Evolutionary conservation across 2,113 vertebrate species (phyloP), one percentile per base, ranked within the genome.

Genomic region (Alaudala cheleensis): DNA sequence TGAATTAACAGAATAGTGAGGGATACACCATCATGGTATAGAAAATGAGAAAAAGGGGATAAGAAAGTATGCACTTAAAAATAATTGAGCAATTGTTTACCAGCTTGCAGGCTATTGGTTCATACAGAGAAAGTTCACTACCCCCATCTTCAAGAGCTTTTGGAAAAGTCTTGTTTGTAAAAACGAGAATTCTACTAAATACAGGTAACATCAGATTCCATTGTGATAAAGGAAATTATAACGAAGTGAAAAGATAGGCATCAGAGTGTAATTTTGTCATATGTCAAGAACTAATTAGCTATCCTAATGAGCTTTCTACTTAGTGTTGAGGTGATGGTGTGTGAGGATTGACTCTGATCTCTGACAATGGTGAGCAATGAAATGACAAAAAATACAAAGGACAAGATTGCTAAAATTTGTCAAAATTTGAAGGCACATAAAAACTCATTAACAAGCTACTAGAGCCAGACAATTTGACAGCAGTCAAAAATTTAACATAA

Each of bases 251-350:
- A 82, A 85, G n/a, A 91, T 0, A 76, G 45, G 58, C 53, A 91
- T 69, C 58, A 61, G 54, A 84, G 28, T 29, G 31, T 29, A 76
- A 76, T 76, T 82, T 53, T 60, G 57, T 92, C 76, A 45, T 34
- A 87, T 73, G 62, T 94, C 79, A 92, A 90, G 74, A 94, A 85
- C 50, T 88, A 95, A 95, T 80, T 93, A 93, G 47, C 31, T 92
- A 77, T 51, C 39, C 42, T 82, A 92, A 88, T 64, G 29, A 88
- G 84, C 53, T 72, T 58, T 87, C 61, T 80, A 92, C 29, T 96
- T 76, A 88, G 51, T 47, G 29, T 62, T 81, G 90, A 95, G 62
- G 58, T 91, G 74, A 93, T 28, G 21, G 37, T 40, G 58, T 40
- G 58, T 6, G 6, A 61, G 34, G 25, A 19, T 39, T 61, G 34